Percentiles rank a stretch among this genome's conserved stretches.
Conservation (phyloP, 2,888 invertebrate genomes). For the Rutpela maculata region DNA sequence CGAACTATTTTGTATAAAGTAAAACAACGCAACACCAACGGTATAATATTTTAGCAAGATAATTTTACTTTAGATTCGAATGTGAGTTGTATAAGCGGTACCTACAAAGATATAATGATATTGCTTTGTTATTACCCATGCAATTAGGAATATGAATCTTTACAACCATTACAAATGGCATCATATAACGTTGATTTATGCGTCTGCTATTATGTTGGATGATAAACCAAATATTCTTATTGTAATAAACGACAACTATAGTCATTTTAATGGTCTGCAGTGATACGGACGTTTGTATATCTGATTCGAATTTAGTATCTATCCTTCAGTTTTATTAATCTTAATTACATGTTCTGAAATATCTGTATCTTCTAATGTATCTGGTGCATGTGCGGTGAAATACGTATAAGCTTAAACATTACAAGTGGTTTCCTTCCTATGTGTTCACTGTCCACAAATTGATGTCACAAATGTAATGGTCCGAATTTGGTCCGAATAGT, state of each 20-base stretch:
- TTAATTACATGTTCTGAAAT: not conserved
- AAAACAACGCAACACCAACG: not conserved
- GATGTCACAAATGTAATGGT: too few relatives aligned
- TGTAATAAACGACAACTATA: not conserved
- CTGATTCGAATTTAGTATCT: not conserved
- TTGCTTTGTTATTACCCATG: conserved; percentile 1
- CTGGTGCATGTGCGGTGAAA: too few relatives aligned
- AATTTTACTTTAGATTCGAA: not conserved
- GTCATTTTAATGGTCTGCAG: not conserved
- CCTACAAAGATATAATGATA: not conserved
- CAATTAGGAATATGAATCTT: not conserved
- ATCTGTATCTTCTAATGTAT: too few relatives aligned
- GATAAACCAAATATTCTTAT: not conserved
- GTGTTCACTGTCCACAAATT: too few relatives aligned
- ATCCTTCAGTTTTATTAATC: not conserved
- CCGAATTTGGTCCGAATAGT: too few relatives aligned
- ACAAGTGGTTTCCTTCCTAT: too few relatives aligned
- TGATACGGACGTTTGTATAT: not conserved
- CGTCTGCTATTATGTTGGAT: not conserved
- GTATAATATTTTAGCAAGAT: not conserved
- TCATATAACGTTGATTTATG: not conserved
- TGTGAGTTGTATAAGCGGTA: not conserved
- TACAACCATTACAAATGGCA: not conserved
- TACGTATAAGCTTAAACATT: too few relatives aligned
- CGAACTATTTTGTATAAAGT: not conserved